Percentiles rank a stretch among this genome's conserved stretches.
Evolutionary conservation across 2,113 vertebrate species (phyloP).

Genomic region (Galemys pyrenaicus): DNA sequence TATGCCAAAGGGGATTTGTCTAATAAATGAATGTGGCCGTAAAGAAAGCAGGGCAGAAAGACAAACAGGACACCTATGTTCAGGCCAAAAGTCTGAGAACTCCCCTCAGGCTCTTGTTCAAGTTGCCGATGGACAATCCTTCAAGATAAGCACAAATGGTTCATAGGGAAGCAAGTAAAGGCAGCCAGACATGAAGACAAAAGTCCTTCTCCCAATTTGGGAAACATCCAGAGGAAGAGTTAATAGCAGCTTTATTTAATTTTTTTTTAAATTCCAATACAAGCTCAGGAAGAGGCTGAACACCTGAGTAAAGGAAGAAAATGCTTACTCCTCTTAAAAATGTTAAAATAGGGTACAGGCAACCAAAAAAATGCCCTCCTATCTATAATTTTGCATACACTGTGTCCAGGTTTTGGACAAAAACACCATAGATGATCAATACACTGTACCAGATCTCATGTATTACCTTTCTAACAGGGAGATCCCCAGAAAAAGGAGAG

Average conservation of each 20-base stretch:
- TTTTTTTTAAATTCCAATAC: not conserved
- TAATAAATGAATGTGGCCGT: not conserved
- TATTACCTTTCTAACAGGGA: not conserved
- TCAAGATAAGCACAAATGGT: not conserved
- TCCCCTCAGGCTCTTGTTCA: not conserved
- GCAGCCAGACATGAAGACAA: not conserved
- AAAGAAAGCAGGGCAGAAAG: not conserved
- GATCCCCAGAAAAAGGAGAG: no score
- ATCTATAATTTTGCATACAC: not conserved
- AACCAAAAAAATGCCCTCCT: not conserved
- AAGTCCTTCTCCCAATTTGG: not conserved
- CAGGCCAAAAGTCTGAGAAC: not conserved
- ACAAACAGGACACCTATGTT: not conserved
- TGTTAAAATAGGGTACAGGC: not conserved
- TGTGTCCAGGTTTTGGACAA: not conserved
- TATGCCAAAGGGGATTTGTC: not conserved
- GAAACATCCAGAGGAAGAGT: not conserved
- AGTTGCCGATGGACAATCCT: not conserved
- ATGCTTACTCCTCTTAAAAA: not conserved
- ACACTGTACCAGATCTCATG: not conserved
- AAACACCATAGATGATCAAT: not conserved
- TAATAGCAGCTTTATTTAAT: not conserved
- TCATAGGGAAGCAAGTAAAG: not conserved
- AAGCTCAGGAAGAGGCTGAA: not conserved
- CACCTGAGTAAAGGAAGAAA: not conserved